Evolutionary conservation across 2,113 vertebrate genomes (phyloP).

Genomic region (Vombatus ursinus): DNA sequence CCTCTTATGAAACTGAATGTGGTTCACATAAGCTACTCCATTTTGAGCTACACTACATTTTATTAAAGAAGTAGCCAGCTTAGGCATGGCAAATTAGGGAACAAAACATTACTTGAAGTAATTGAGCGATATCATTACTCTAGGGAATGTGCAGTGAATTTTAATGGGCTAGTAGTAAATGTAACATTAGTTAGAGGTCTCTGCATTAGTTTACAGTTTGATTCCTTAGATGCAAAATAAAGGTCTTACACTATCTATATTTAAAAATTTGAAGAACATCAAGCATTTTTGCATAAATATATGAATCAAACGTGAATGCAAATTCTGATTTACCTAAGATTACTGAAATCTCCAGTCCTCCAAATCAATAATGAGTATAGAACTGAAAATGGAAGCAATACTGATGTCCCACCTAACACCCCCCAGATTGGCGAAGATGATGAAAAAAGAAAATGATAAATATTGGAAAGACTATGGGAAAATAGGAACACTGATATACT

Average conservation of each 20-base stretch:
- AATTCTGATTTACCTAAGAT: not conserved
- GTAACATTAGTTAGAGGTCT: constrained; percentile 29
- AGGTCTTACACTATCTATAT: not conserved
- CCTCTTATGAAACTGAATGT: not conserved
- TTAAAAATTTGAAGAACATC: not conserved
- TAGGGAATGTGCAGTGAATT: constrained; percentile 10
- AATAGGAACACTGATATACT: not conserved
- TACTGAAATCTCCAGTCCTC: not conserved
- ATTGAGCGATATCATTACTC: not conserved
- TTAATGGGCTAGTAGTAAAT: constrained; percentile 15
- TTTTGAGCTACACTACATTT: not conserved
- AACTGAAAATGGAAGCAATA: not conserved
- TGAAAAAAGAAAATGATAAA: not conserved
- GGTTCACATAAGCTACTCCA: not conserved
- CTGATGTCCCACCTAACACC: not conserved
- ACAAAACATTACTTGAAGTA: constrained; percentile 9
- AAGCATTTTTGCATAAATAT: not conserved
- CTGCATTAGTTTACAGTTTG: not conserved
- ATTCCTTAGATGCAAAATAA: constrained; percentile 19
- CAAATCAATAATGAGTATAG: not conserved
- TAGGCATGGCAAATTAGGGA: not conserved
- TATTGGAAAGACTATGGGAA: not conserved
- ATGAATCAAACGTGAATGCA: constrained; percentile 9
- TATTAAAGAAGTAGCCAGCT: not conserved
- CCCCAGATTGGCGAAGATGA: not conserved